These are phyloP conservation scores for Danaus plexippus DNA, from an alignment of 1,140 invertebrate genomes.

Conservation along the genomic window DNA sequence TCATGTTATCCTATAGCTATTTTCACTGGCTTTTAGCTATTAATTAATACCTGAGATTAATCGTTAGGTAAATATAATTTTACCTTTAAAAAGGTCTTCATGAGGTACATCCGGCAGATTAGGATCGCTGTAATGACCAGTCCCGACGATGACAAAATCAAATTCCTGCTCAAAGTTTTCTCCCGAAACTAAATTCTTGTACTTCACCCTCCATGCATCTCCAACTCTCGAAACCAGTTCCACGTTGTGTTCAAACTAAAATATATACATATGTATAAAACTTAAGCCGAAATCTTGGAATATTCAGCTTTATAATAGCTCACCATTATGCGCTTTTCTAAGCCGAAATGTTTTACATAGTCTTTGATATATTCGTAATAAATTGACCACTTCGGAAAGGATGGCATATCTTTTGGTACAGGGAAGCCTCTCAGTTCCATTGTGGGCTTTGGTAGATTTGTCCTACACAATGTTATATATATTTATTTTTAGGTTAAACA, in stretches of 20 bases:
- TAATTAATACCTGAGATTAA: no score
- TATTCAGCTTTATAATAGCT: conserved; percentile 1
- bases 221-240: conserved; percentile 32
- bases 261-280: background rate
- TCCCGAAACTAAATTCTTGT: conserved; percentile 38
- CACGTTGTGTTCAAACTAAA: conserved; percentile 53
- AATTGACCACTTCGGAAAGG: conserved; percentile 42
- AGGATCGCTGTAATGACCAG: conserved; percentile 53
- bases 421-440: conserved; percentile 57
- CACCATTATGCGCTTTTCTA: conserved; percentile 54
- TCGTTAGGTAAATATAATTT: background rate
- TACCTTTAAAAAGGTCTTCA: conserved; percentile 53
- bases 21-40: no score
- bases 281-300: no score
- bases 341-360: conserved; percentile 46
- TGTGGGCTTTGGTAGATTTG: conserved; percentile 57
- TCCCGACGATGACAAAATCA: conserved; percentile 49
- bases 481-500: no score
- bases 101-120: conserved; percentile 40
- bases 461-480: conserved; percentile 25
- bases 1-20: no score
- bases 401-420: conserved; percentile 37
- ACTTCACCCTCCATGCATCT: conserved; percentile 51
- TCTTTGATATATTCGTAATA: conserved; percentile 50
- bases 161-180: conserved; percentile 46